Conservation (phyloP, 2,797 vertebrate genomes). For the Brachymystax lenok region DNA sequence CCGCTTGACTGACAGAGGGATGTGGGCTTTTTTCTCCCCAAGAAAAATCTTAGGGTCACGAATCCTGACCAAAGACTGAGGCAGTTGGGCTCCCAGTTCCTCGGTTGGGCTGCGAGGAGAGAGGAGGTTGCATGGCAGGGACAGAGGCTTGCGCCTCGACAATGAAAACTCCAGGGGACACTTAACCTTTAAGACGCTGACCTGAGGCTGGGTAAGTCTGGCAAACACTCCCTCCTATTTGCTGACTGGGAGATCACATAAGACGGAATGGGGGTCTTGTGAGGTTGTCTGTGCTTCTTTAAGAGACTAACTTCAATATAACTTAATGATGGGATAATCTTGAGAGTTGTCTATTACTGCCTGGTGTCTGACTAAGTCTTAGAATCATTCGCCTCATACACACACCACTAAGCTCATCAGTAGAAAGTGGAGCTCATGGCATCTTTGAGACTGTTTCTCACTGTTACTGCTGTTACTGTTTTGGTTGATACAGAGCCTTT, state of each 20-base stretch:
- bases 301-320: background rate
- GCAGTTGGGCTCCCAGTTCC: slow-evolving; percentile 63
- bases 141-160: slow-evolving; percentile 31
- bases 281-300: slow-evolving; percentile 3
- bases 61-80: slow-evolving; percentile 49
- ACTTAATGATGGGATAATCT: background rate
- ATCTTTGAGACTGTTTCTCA: slow-evolving; percentile 5
- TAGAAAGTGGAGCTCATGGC: background rate
- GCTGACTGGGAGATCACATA: slow-evolving; percentile 10
- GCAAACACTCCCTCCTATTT: slow-evolving; percentile 30
- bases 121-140: slow-evolving; percentile 15
- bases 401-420: background rate
- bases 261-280: slow-evolving; percentile 9
- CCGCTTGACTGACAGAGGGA: slow-evolving; percentile 84
- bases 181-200: slow-evolving; percentile 49
- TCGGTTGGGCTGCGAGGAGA: slow-evolving; percentile 38
- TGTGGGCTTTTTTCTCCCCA: slow-evolving; percentile 75
- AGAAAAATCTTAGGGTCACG: slow-evolving; percentile 72
- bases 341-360: background rate
- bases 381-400: background rate
- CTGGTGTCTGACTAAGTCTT: background rate
- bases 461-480: background rate
- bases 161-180: slow-evolving; percentile 60
- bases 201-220: slow-evolving; percentile 64
- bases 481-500: background rate